These are phyloP conservation scores for Epinephelus fuscoguttatus DNA, from an alignment of 2,113 vertebrate species.

Conservation along the genomic window DNA sequence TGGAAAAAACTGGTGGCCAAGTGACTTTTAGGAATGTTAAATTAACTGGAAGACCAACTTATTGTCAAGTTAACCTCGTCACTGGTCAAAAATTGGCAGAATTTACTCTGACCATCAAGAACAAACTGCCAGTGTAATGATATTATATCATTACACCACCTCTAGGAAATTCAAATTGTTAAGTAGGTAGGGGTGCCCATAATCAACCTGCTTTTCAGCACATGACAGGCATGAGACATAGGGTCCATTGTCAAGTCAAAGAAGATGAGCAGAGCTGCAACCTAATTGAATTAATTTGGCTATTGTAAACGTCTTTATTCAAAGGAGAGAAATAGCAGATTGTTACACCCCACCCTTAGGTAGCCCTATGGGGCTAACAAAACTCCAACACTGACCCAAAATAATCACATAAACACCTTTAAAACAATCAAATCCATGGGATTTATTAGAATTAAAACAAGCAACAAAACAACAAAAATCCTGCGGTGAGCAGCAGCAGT, in stretches of 20 bases:
- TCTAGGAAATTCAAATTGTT: slow-evolving; percentile 48
- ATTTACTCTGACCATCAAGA: neutral
- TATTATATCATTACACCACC: slow-evolving; percentile 39
- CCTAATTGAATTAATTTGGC: slow-evolving; percentile 1
- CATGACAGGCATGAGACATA: slow-evolving; percentile 36
- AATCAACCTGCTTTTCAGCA: slow-evolving; percentile 46
- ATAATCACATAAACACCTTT: too few relatives aligned
- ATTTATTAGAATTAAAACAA: too few relatives aligned
- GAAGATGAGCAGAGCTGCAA: slow-evolving; percentile 23
- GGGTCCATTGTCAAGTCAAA: slow-evolving; percentile 47
- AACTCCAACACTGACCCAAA: too few relatives aligned
- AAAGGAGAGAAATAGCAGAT: neutral
- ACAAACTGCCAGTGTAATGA: neutral
- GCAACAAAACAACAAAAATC: too few relatives aligned
- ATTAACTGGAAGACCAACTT: neutral
- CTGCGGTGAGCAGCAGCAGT: too few relatives aligned
- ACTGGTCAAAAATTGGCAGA: neutral
- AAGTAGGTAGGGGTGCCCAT: slow-evolving; percentile 33
- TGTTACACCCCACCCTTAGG: too few relatives aligned
- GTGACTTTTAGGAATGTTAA: too few relatives aligned
- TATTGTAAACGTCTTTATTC: neutral
- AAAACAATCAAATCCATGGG: too few relatives aligned
- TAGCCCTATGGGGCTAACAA: too few relatives aligned
- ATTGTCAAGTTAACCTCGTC: neutral
- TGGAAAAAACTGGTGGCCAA: too few relatives aligned